These are phyloP conservation scores for Sialis lutaria DNA, from an alignment of 2,888 invertebrate genomes.

Conservation along the genomic window DNA sequence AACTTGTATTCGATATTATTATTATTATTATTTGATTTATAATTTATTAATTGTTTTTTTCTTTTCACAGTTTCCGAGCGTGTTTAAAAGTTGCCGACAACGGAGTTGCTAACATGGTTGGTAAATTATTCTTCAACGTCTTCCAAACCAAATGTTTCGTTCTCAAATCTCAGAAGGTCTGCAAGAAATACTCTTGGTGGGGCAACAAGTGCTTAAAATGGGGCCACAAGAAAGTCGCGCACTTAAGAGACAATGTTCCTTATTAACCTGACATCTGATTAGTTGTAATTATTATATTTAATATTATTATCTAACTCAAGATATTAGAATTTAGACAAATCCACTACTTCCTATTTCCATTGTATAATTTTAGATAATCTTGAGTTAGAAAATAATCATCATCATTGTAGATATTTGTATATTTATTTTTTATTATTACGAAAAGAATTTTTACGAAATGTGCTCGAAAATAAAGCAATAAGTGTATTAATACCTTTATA, in stretches of 20 bases:
- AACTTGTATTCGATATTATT: background rate
- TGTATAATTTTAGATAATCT: background rate
- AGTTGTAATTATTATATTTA: background rate
- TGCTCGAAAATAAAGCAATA: too few relatives aligned
- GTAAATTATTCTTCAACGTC: slow-evolving; percentile 86
- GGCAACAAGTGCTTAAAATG: slow-evolving; percentile 54
- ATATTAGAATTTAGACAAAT: too few relatives aligned
- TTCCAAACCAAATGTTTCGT: slow-evolving; percentile 90
- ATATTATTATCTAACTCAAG: too few relatives aligned
- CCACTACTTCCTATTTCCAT: too few relatives aligned
- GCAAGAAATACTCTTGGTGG: slow-evolving; percentile 63
- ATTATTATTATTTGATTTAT: too few relatives aligned
- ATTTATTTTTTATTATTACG: background rate
- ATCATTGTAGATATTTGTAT: background rate
- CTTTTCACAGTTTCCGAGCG: slow-evolving; percentile 64
- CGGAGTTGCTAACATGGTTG: slow-evolving; percentile 75
- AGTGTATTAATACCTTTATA: too few relatives aligned
- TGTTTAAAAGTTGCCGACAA: slow-evolving; percentile 79
- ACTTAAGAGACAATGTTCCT: slow-evolving; percentile 53
- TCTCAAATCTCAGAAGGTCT: slow-evolving; percentile 59
- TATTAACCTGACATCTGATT: slow-evolving; percentile 30
- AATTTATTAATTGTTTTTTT: background rate
- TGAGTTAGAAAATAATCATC: background rate
- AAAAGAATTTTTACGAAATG: too few relatives aligned
- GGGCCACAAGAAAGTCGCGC: slow-evolving; percentile 50